Evolutionary conservation across 2,797 vertebrate genomes (phyloP), one percentile per base, ranked within the genome.

Genomic region (Alectoris magna): DNA sequence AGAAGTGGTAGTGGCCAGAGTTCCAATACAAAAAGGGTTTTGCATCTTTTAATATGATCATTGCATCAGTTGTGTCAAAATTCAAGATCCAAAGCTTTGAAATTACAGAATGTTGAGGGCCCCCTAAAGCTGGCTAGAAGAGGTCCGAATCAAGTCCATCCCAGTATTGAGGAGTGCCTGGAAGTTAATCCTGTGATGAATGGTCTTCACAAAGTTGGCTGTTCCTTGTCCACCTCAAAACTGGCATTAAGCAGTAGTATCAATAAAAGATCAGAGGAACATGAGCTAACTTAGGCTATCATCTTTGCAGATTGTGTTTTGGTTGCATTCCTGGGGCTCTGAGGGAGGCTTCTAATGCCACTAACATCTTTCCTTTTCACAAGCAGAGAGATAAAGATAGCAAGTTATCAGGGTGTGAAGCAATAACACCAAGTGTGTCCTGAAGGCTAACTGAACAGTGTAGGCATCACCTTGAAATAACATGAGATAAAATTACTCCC

Each of bases 241-340:
- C 64, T 68, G 89, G 95, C 91, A 92, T 71, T 92, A 92, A 95
- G 81, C 79, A 92, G 87, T 87, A 82, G 88, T 92, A 87, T 95
- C 89, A 94, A 93, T 94, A 95, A 96, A 96, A 96, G 92, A 96
- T 93, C 91, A 96, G 95, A 94, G 73, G 53, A 91, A 63, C 36
- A 1, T 59, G 66, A 94, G 79, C 76, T 79, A 86, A 86, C 22
- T 59, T 72, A 75, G 76, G 79, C 79, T 94, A 87, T 95, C 93
- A 64, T 27, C 71, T 82, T 75, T 69, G 9, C 51, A 93, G 94
- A 91, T 64, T 95, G 82, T 74, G 62, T 95, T 94, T 85, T 90
- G 86, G 91, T 74, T 88, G 83, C 93, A 96, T 96, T 96, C 96
- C 91, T 94, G 83, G 62, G 79, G 43, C 82, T 93, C 43, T 48